Base-by-base conservation (phyloP, 2,888 invertebrate species). In the Nymphalis urticae region DNA sequence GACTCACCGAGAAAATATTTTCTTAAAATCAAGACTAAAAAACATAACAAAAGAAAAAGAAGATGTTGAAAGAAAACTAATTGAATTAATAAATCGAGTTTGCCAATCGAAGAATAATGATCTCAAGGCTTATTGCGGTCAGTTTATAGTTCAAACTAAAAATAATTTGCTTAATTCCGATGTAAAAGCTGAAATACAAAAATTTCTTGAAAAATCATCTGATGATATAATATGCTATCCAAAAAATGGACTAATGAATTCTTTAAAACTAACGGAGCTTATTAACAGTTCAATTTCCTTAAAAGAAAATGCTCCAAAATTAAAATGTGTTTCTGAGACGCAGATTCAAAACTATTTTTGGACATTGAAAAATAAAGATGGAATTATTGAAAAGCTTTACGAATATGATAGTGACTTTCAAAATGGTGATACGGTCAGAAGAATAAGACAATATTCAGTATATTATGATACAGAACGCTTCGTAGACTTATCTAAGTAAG, bases 331-430 rank as follows among this genome's bases (percentile, higher is more conserved):
- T n/a, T 87, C 89, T 1, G 89, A 89, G 13, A 10, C 42, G 13
- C 42, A 42, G 10, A 13, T 42, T 42, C 42, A 13, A 48, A 89
- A 91, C 77, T 86, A 76, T 68, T 82, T 90, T 53, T 90, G 88
- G 88, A 89, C 91, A 2, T 82, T 90, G 0, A 90, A 91, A 80
- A 89, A 91, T 72, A 88, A 87, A 77, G 79, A 89, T 70, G 92
- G 92, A 19, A 78, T 90, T 3, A 90, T 91, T 71, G 85, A 91
- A 77, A 91, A 88, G 73, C 75, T 92, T 36, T 92, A 89, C 68
- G 90, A 90, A 80, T 90, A 84, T 69, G 84, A 81, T 51, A 77
- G 83, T 17, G 83, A 84, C 65, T 83, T 82, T 47, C 83, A 89
- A 70, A 85, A 82, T 63, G 84, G 87, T n/a, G 90, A 89, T 47